Evolutionary conservation across 2,113 vertebrate genomes (phyloP), one percentile per base, ranked within the genome.

Genomic region (Rhadina sibilatrix): DNA sequence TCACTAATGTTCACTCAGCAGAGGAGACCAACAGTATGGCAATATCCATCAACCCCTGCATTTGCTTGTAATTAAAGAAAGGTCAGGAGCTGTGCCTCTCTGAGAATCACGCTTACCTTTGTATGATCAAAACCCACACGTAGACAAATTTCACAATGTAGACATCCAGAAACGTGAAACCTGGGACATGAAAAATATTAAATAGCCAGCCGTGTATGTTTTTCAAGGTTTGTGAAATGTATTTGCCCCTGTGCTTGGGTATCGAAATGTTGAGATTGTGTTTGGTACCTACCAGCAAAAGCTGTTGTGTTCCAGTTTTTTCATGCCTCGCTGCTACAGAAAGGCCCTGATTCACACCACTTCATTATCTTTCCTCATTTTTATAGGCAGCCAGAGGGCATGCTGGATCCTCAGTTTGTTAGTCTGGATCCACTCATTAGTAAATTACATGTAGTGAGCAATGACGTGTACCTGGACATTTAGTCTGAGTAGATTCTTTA

Each of bases 51-150:
- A 87, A 80, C 52, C 84, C 60, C 68, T 85, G 78, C 78, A 89
- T 71, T 96, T 80, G 82, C 89, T 70, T 87, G 91, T 93, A 96
- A 96, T 97, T 97, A 96, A 86, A 92, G 86, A 93, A 96, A 97
- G 94, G 88, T 96, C 95, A 91, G 85, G 50, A 35, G 33, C 87
- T 79, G 76, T 59, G 47, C 65, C 60, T 93, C 76, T 74, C 70
- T 75, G 44, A 96, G 88, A 95, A 94, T 60, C 52, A 35, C 6
- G 0, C 85, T 93, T 91, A 95, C 94, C 80, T 97, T 60, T 53
- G 42, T 64, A 80, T 44, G n/a, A 68, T 70, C 94, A 87, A 92
- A 96, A 83, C 31, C 27, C 71, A 95, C 92, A 97, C 28, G 44
- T 5, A 96, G 30, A 92, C 82, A 82, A 88, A 97, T 94, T 95